These are phyloP conservation scores for Hormiphora californensis DNA, from an alignment of 37 sponge, comb jelly and placozoan genomes.

Conservation along the genomic window DNA sequence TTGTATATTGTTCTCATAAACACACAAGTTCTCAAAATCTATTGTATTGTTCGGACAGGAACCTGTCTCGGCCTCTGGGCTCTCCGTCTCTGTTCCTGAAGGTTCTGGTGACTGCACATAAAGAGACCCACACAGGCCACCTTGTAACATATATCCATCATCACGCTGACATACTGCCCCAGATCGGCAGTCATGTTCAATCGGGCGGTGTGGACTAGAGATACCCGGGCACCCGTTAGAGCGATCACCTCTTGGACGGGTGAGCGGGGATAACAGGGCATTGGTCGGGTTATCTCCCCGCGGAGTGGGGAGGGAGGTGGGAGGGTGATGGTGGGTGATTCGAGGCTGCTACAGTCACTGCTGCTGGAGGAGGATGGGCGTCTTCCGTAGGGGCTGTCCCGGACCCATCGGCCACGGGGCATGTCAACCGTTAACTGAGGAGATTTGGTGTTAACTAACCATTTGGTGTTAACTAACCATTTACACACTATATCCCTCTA, in stretches of 20 bases:
- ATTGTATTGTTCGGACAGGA: not conserved
- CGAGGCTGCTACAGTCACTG: too few species aligned
- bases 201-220: not conserved
- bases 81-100: too few species aligned
- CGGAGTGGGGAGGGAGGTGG: not conserved
- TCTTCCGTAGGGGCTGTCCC: too few species aligned
- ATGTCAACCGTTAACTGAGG: too few species aligned
- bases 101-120: not conserved
- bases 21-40: too few species aligned
- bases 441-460: too few species aligned
- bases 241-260: not conserved
- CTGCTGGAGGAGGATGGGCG: too few species aligned
- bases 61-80: not conserved
- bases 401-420: too few species aligned
- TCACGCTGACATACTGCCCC: not conserved
- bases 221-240: not conserved
- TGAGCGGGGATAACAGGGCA: not conserved
- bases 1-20: too few species aligned
- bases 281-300: slow-evolving; percentile 10
- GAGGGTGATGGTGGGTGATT: too few species aligned
- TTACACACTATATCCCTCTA: too few species aligned
- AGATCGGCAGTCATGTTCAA: slow-evolving; percentile 2
- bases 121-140: slow-evolving; percentile 19
- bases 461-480: too few species aligned
- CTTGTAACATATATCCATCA: slow-evolving; percentile 32